Conservation (phyloP, 2,888 invertebrate genomes). For the Agrotis puta region DNA sequence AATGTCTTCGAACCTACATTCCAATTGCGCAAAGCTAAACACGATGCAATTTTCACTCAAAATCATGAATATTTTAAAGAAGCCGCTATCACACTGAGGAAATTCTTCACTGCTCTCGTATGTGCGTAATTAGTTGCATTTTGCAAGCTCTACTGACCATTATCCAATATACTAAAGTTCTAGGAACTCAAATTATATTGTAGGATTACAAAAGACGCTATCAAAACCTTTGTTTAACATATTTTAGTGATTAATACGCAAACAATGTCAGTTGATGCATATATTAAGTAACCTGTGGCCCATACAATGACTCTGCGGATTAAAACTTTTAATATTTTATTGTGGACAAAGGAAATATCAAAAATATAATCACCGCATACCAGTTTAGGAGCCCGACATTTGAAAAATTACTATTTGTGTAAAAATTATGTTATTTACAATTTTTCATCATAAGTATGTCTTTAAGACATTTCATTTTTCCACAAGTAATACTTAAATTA, state of each 20-base stretch:
- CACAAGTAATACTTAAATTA: no score
- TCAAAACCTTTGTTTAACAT: background rate
- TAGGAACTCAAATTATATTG: background rate
- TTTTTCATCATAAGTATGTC: no score
- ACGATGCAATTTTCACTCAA: no score
- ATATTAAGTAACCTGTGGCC: background rate
- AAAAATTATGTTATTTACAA: background rate
- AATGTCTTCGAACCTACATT: background rate
- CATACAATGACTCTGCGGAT: constrained; percentile 31
- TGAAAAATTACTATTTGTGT: background rate
- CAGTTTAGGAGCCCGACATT: background rate
- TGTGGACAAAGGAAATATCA: background rate
- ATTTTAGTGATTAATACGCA: constrained; percentile 20
- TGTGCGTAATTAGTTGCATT: background rate
- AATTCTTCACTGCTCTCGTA: background rate
- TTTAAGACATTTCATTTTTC: no score
- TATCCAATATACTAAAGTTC: background rate
- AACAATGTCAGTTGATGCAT: constrained; percentile 8
- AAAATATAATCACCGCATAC: background rate
- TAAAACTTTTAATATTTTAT: background rate
- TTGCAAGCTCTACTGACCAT: background rate
- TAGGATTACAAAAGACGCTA: background rate
- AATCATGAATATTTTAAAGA: no score
- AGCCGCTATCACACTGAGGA: background rate
- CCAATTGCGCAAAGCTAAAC: no score